A percentile compares a stretch with the other conserved stretches of the same genome.
Evolutionary conservation across 2,113 vertebrate species (phyloP).

Genomic region (Oreotrochilus melanogaster): DNA sequence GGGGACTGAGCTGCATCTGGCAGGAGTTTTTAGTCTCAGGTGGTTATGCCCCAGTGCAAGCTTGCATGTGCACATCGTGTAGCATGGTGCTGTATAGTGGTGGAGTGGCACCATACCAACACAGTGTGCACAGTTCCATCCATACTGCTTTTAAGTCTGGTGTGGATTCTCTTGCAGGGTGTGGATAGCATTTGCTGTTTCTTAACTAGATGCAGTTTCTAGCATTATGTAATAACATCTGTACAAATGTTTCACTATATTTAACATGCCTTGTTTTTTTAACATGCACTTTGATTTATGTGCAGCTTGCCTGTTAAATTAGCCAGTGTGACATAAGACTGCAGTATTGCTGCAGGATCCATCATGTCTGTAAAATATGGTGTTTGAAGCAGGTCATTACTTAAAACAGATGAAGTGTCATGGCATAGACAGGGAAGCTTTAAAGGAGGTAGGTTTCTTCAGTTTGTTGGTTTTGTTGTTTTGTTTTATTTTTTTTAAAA

Average conservation of each 20-base stretch:
- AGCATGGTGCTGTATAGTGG: neutral
- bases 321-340: neutral
- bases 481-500: neutral
- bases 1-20: neutral
- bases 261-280: neutral
- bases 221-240: neutral
- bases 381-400: neutral
- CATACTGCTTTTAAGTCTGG: neutral
- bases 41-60: neutral
- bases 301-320: neutral
- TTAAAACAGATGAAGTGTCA: neutral
- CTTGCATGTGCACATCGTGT: fast-evolving
- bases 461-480: neutral
- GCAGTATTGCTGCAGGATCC: neutral
- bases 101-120: neutral
- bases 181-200: neutral
- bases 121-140: fast-evolving
- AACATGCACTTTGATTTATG: neutral
- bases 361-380: neutral
- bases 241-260: neutral
- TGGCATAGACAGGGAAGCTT: neutral
- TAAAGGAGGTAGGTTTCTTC: neutral
- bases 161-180: neutral
- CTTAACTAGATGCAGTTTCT: neutral
- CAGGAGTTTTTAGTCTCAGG: neutral